Evolutionary conservation across 2,797 vertebrate species (phyloP), one percentile per base, ranked within the genome.

Genomic region (Carduelis carduelis): DNA sequence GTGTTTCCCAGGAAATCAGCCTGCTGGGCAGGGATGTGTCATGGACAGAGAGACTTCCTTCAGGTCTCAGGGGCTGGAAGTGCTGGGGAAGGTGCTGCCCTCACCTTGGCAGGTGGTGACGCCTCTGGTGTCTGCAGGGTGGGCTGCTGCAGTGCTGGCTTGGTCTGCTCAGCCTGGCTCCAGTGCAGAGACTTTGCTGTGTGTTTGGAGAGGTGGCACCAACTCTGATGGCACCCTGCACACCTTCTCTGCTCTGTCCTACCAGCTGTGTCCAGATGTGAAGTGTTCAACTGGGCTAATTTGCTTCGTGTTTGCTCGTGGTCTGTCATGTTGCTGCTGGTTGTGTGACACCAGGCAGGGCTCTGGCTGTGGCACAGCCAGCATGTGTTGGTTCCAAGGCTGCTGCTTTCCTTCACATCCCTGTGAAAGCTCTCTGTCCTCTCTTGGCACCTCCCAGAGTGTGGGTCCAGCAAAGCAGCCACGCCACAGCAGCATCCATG

Each of bases 301-400:
- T 41, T 37, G 19, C 21, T 32, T 60, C 3, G 1, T 0, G 0
- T 68, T 75, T 92, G 30, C 39, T 20, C 5, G 0, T n/a, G 50
- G 32, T 82, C 26, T 64, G 26, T 15, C 23, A 0, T 2, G 11
- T 28, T 44, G 3, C 27, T n/a, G 0, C 17, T 43, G 72, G 65
- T 21, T 1, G 0, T 44, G 52, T 14, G 39, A 3, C 39, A 6
- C 6, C 56, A 32, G 79, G 12, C 50, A 65, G 9, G 50, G 52
- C 68, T 79, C 72, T 61, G 2, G 0, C 0, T 21, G 47, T 52
- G 65, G 17, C 69, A 46, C 24, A 35, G 17, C 11, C 77, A 28
- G 26, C 1, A 3, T 19, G 26, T n/a, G 55, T 5, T 57, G 50
- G 30, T 28, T 39, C 24, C 63, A 15, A n/a, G 77, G 53, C 61